Base-by-base conservation (phyloP, 2,113 vertebrate genomes). In the Caretta caretta region DNA sequence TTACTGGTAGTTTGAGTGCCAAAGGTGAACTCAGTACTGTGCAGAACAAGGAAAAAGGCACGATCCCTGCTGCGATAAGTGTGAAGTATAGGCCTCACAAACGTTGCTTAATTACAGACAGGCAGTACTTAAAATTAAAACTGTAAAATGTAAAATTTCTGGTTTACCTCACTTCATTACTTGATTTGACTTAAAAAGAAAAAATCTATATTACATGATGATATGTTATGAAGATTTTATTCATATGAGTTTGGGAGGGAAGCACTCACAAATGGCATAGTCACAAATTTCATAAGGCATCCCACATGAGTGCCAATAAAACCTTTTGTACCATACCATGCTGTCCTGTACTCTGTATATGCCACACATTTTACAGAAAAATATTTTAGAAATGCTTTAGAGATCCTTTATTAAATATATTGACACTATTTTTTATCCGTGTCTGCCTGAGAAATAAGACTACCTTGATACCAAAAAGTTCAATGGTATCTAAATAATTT, bases 191-290 rank as follows among this genome's bases (percentile, higher is more conserved):
- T 81, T 85, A 84, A 56, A 48, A 54, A 93, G 9, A 92, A 90
- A 85, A 95, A 83, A 72, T 91, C 46, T 91, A 5, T 1, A 0
- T 85, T 87, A 42, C 22, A 7, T 59, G 84, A 38, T 92, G 72
- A 53, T 22, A 6, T 50, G 6, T 22, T 10, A 8, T 50, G 78
- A 93, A 91, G 57, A 83, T 94, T 92, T 89, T 59, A 48, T 12
- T 76, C 48, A 42, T 54, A 91, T 83, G 88, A 93, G 86, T 88
- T 79, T 96, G 87, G 81, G 88, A 83, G 86, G 42, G 90, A 93
- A 92, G 69, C n/a, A 65, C 57, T 69, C 65, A 92, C 50, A 80
- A 89, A 90, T 31, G 91, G 80, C 50, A 93, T 93, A 94, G 62
- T 54, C 80, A 85, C 3, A 0, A 12, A 57, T 29, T 91, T 54